Conservation (phyloP, 2,113 vertebrate genomes). For the Rousettus leschenaultii region DNA sequence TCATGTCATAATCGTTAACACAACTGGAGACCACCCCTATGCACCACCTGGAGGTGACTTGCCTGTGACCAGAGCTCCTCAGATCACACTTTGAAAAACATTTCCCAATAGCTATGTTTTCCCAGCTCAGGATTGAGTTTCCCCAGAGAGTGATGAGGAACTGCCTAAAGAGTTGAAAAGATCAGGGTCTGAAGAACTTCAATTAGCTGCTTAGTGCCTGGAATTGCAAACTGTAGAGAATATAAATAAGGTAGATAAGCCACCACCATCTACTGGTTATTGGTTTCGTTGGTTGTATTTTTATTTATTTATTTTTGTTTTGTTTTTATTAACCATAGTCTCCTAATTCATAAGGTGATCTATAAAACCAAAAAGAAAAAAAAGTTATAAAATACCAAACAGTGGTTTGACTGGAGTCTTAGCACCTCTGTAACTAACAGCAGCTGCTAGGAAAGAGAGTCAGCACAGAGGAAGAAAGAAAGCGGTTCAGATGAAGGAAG, state of each 20-base stretch:
- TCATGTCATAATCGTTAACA: background rate
- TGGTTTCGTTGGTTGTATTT: background rate
- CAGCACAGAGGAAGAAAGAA: background rate
- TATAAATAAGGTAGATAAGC: background rate
- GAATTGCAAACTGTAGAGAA: background rate
- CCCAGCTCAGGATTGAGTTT: background rate
- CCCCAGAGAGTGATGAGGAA: background rate
- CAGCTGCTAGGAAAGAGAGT: background rate
- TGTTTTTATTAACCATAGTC: background rate
- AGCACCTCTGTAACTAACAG: background rate
- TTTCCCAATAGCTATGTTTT: background rate
- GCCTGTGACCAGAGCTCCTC: background rate
- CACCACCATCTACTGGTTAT: background rate
- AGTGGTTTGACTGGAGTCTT: background rate
- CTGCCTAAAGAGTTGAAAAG: slow-evolving; percentile 2
- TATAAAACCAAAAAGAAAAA: background rate
- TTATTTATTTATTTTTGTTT: background rate
- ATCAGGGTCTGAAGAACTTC: background rate
- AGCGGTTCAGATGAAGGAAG: background rate
- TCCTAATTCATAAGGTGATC: background rate
- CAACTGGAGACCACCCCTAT: background rate
- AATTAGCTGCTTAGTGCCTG: background rate
- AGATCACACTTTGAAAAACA: slow-evolving; percentile 25
- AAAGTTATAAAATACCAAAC: background rate
- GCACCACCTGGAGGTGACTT: background rate